Base-by-base conservation (phyloP, 1,140 invertebrate genomes). In the Drosophila oshimai region DNA sequence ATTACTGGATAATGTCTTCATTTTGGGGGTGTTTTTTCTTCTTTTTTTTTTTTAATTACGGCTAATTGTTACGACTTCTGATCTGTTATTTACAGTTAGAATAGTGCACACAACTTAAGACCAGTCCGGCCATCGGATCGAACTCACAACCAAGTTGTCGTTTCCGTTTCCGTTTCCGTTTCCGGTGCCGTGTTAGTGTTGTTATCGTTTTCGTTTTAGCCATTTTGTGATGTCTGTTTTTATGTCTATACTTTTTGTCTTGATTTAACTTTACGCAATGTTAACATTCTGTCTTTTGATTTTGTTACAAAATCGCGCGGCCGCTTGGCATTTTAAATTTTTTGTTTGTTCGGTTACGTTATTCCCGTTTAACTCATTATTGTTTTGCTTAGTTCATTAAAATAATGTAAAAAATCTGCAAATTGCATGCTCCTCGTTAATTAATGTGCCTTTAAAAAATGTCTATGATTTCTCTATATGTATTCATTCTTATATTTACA, bases 401-500 rank as follows among this genome's bases (percentile, higher is more conserved):
- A 84, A 84, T 80, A 84, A 86, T 80, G 81, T 86, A 84, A 80
- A 84, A 86, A 84, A 84, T 78, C 46, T 83, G 79, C 74, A 83
- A 83, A 79, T 86, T 62, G 80, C 70, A 79, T 86, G 60, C 74
- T 71, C 55, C 70, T 62, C 65, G 53, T 79, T 79, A 86, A 79
- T 79, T 79, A 83, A 84, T 86, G 80, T 90, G 81, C 74, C 71
- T 50, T 89, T 84, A 87, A 88, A 88, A 88, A 88, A 88, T 79
- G 74, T 84, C 76, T 86, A 81, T 86, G 86, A 74, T 77, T 69
- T 68, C 71, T 87, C 69, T 89, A 83, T 88, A 83, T 88, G 77
- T 88, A 88, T 88, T 87, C 83, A 87, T 87, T 88, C 81, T 87
- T 87, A 87, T 87, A 87, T 87, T 87, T 87, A 87, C 81, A 87